A percentile compares a stretch with the other conserved stretches of the same genome.
Conservation (phyloP, 1,140 invertebrate genomes). For the Pogonomyrmex barbatus region DNA sequence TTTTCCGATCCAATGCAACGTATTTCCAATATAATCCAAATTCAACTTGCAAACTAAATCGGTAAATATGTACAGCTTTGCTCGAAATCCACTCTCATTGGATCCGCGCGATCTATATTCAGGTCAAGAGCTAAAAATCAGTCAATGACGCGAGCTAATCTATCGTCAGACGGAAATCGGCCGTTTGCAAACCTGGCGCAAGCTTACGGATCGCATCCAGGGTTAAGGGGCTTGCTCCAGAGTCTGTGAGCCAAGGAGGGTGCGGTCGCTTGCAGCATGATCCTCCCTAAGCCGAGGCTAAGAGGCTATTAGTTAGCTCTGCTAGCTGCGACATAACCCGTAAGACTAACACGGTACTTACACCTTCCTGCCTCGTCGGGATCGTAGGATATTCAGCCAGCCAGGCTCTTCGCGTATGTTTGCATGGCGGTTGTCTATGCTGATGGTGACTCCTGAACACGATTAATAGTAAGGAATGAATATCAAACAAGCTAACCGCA, state of each 20-base stretch:
- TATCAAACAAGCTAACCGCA: slow-evolving; percentile 70
- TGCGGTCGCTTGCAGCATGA: slow-evolving; percentile 77
- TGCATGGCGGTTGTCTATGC: slow-evolving; percentile 63
- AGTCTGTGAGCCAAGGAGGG: slow-evolving; percentile 71
- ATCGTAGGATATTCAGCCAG: slow-evolving; percentile 74
- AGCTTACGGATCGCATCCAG: slow-evolving; percentile 72
- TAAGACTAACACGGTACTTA: slow-evolving; percentile 81
- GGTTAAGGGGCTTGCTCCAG: slow-evolving; percentile 66
- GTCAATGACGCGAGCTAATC: slow-evolving; percentile 60
- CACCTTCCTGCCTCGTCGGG: slow-evolving; percentile 73
- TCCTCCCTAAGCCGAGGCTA: slow-evolving; percentile 81
- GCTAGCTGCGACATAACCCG: slow-evolving; percentile 79
- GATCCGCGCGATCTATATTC: slow-evolving; percentile 16
- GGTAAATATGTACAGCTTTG: background rate
- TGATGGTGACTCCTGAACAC: slow-evolving; percentile 58
- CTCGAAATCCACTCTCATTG: background rate
- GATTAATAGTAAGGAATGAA: slow-evolving; percentile 73
- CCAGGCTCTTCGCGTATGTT: slow-evolving; percentile 68
- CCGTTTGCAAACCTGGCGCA: slow-evolving; percentile 67
- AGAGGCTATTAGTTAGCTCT: slow-evolving; percentile 84
- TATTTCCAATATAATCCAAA: background rate
- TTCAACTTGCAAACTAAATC: background rate
- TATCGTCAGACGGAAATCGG: slow-evolving; percentile 61
- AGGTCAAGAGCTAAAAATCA: slow-evolving; percentile 53
- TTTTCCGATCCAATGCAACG: background rate